Base-by-base conservation (phyloP, 2,113 vertebrate species). In the Pterocles orientalis region DNA sequence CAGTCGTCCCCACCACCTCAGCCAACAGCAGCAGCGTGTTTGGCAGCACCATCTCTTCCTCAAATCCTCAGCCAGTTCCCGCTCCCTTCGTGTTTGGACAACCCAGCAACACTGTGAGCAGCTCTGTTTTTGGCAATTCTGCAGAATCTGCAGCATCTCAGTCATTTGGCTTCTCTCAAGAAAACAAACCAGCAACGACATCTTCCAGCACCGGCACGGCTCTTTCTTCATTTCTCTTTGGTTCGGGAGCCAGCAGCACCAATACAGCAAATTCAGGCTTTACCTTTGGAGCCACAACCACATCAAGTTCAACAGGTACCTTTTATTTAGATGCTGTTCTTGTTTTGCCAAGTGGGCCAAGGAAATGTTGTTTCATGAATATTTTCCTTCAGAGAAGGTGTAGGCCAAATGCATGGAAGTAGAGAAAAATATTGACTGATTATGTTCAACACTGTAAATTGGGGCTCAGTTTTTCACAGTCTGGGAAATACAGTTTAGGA, bases 81-180 rank as follows among this genome's bases (percentile, higher is more conserved):
- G 1, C 96, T 60, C 69, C 97, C 28, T 99, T 99, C 39, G 88
- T 99, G 68, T 99, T 99, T 64, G 99, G 99, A 89, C 99, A 99
- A 94, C 95, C 98, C 71, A 91, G 97, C 94, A 97, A 98, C 91
- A 97, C 98, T 64, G 98, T 96, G 94, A 97, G 97, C 96, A 97
- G 95, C 79, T 97, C 98, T 78, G 96, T 98, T 80, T 98, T 98
- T 77, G 98, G 98, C 62, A 98, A 51, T 71, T 72, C 97, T 47
- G 90, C 97, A 39, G 98, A 98, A 43, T 88, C 98, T 17, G 96
- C 97, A 60, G 76, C 98, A 12, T 96, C 98, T 65, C 99, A 98
- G 82, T 87, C 98, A 6, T 99, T 99, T 71, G 86, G 98, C 21
- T 99, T 99, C 81, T 97, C 99, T 83, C 98, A 98, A 96, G 99